Conservation (phyloP, 30 jellyfish, hydroid and myxozoan genomes). For the Aurelia aurita complex sp. Pacific region DNA sequence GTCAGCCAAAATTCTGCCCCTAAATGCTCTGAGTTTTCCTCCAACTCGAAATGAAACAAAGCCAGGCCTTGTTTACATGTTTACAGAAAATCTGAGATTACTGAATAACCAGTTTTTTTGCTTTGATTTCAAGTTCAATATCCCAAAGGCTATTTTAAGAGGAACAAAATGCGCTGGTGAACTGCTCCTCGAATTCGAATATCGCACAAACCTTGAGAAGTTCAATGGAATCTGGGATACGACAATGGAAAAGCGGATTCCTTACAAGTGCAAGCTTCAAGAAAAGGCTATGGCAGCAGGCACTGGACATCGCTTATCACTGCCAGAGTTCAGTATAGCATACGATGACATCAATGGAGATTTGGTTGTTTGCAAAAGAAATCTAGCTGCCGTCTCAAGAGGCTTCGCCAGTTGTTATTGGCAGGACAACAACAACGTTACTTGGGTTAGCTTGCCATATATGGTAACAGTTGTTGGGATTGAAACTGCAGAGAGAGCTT, state of each 20-base stretch:
- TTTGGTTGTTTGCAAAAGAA: conserved; percentile 11
- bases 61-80: neutral
- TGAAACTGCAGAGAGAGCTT: conserved; percentile 8
- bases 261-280: conserved; percentile 16
- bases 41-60: conserved; percentile 17
- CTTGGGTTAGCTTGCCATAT: conserved; percentile 19
- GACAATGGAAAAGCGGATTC: neutral
- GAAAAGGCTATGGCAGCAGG: neutral
- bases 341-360: conserved; percentile 29
- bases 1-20: neutral
- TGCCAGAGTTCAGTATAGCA: conserved; percentile 25
- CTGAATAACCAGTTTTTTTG: neutral
- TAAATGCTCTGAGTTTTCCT: neutral
- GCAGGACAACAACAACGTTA: neutral
- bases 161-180: conserved; percentile 3
- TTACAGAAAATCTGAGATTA: conserved; percentile 11
- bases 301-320: neutral
- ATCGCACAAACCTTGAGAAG: conserved; percentile 9
- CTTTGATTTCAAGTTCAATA: conserved; percentile 13
- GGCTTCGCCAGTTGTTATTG: neutral
- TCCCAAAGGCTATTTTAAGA: neutral
- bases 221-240: neutral
- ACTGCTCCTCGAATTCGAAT: conserved; percentile 8
- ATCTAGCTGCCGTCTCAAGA: neutral
- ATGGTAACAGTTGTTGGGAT: conserved; percentile 15